phyloP scores from a whole-genome alignment of 2,113 vertebrate species.

The Rattus norvegicus region DNA sequence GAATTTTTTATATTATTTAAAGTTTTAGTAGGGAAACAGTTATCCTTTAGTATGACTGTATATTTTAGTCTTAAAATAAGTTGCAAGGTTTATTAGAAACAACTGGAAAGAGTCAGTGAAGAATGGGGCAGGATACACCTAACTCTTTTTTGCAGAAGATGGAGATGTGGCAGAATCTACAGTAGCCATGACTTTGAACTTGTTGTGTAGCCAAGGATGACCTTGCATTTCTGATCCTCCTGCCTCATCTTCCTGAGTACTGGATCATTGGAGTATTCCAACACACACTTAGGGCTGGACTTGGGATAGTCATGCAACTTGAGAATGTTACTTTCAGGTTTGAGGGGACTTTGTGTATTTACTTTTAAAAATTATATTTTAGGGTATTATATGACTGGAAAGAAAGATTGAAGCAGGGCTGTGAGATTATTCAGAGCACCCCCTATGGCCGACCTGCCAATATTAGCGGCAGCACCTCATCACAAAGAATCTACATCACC shows the following conservation, averaged over 20 bases:
- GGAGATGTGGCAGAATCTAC: neutral
- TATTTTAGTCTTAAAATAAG: constrained; percentile 35
- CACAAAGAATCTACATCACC: constrained; percentile 96
- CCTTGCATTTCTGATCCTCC: neutral
- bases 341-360: constrained; percentile 50
- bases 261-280: neutral
- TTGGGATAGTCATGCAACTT: constrained; percentile 24
- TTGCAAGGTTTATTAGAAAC: neutral
- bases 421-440: constrained; percentile 96
- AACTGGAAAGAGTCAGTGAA: neutral
- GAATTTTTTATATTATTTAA: constrained; percentile 29
- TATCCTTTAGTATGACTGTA: neutral
- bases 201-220: neutral
- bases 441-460: constrained; percentile 95
- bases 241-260: neutral
- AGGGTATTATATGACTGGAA: constrained; percentile 98
- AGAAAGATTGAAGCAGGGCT: constrained; percentile 96
- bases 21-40: constrained; percentile 31
- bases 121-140: neutral
- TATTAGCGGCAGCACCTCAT: constrained; percentile 94
- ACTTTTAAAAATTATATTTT: constrained; percentile 64
- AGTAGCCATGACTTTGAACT: neutral
- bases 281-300: neutral
- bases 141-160: neutral
- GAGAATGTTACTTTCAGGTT: constrained; percentile 40